Conservation (phyloP, 1,140 invertebrate species). For the Drosophila insularis region DNA sequence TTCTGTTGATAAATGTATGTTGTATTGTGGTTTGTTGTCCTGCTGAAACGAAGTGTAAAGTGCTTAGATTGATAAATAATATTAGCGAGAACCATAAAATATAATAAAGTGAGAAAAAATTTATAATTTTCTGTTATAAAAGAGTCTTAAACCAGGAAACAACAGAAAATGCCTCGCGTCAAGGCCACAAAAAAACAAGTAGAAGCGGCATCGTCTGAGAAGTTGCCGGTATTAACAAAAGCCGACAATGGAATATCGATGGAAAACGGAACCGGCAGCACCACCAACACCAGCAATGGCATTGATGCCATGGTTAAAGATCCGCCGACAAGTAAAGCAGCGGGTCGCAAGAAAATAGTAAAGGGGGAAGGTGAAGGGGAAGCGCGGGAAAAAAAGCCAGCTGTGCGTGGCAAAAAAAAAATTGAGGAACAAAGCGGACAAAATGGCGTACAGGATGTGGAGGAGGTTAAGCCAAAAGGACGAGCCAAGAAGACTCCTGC, state of each 20-base stretch:
- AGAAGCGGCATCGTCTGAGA: slow-evolving; percentile 5
- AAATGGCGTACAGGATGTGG: slow-evolving; percentile 14
- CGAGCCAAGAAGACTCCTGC: slow-evolving; percentile 46
- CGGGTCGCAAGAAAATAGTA: slow-evolving; percentile 39
- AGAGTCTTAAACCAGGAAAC: not conserved
- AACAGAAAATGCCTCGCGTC: slow-evolving; percentile 50
- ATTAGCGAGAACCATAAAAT: not conserved
- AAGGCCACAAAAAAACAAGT: slow-evolving; percentile 51
- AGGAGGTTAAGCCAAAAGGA: slow-evolving; percentile 41
- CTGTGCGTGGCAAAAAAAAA: slow-evolving; percentile 50
- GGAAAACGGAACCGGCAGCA: too few species aligned
- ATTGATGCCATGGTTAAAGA: slow-evolving; percentile 16
- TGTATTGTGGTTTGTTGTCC: not conserved
- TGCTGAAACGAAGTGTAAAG: not conserved
- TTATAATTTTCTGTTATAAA: not conserved
- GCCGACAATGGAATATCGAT: slow-evolving; percentile 29
- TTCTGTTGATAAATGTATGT: not conserved
- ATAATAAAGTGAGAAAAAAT: not conserved
- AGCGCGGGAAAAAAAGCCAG: slow-evolving; percentile 14
- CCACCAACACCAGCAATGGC: slow-evolving; percentile 20
- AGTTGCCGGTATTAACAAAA: not conserved
- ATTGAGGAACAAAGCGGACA: slow-evolving; percentile 17
- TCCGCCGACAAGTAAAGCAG: slow-evolving; percentile 40
- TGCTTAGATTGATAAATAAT: not conserved
- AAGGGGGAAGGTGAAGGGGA: slow-evolving; percentile 17